Evolutionary conservation across 2,888 invertebrate species (phyloP).

Genomic region (Lasioglossum morio): DNA sequence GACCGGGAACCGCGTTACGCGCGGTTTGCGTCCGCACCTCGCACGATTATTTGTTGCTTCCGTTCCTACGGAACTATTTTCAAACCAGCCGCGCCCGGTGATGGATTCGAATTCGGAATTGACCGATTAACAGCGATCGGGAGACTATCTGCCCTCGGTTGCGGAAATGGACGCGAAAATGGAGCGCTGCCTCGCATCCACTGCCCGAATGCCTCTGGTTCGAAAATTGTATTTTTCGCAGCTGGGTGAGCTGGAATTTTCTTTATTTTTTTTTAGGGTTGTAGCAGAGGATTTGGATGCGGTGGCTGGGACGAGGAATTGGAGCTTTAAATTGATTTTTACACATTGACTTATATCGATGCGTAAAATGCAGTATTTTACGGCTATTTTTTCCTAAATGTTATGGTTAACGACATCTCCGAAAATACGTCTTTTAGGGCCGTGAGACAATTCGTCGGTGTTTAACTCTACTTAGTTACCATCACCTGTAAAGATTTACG

Average conservation of each 20-base stretch:
- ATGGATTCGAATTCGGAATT: slow-evolving; percentile 73
- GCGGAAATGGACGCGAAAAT: background rate
- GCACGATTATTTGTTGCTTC: slow-evolving; percentile 84
- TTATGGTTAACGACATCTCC: too few relatives aligned
- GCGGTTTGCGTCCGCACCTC: slow-evolving; percentile 83
- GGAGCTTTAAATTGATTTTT: too few relatives aligned
- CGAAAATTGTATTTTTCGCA: background rate
- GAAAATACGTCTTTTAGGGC: too few relatives aligned
- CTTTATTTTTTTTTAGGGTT: background rate
- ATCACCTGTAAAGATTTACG: too few relatives aligned
- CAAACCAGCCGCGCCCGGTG: slow-evolving; percentile 60
- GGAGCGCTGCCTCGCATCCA: background rate
- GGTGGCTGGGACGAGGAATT: background rate
- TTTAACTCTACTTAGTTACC: too few relatives aligned
- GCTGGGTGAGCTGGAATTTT: background rate
- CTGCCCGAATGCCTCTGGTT: background rate
- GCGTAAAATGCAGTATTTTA: too few relatives aligned
- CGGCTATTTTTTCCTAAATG: too few relatives aligned
- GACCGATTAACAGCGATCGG: slow-evolving; percentile 43
- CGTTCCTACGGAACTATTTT: slow-evolving; percentile 80
- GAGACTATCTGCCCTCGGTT: background rate
- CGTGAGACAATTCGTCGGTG: too few relatives aligned
- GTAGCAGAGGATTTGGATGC: background rate
- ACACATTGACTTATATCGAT: too few relatives aligned
- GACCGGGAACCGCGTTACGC: slow-evolving; percentile 74